Base-by-base conservation (phyloP, 2,888 invertebrate species). In the Chrysolina oricalcia region DNA sequence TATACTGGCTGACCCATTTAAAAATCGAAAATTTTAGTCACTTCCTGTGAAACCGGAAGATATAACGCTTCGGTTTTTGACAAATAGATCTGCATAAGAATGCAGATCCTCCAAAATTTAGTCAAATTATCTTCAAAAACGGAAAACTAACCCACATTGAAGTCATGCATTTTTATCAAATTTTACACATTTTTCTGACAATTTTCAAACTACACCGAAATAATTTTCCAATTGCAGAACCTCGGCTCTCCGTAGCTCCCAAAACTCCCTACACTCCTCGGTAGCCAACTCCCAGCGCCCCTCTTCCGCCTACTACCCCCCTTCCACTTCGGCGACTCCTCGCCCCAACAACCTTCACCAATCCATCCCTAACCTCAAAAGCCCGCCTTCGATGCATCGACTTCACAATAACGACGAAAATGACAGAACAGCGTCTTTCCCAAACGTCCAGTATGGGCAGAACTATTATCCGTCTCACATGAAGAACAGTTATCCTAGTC, bases 231-330 rank as follows among this genome's bases (percentile, higher is more conserved):
- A 9, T 81, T 81, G 70, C 77, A 89, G 89, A 81, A 85, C 89
- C 70, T 92, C 92, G 10, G 91, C 91, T 43, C 87, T 92, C 72
- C 91, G 93, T 79, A 93, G 93, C 80, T 93, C 93, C 5, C 91
- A 91, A 82, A 91, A 90, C 81, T 90, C 91, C n/a, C 84, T 91
- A 35, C 91, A 91, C 82, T 90, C 91, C 21, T 88, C 90, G 8
- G 89, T 90, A n/a, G 79, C 91, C 85, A 86, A 86, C 76, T 83
- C 85, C 19, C 89, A 92, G 78, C 89, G 92, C 35, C 92, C 92
- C 0, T 90, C 91, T 43, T 92, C 92, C 0, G 92, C 92, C 0
- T 92, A 92, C 81, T 89, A 89, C 72, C 80, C 85, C 21, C 80
- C 83, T 23, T 78, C 84, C n/a, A 76, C 82, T 11, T 69, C 76